phyloP scores from a whole-genome alignment of 2,113 vertebrate genomes.

The Sitta europaea region DNA sequence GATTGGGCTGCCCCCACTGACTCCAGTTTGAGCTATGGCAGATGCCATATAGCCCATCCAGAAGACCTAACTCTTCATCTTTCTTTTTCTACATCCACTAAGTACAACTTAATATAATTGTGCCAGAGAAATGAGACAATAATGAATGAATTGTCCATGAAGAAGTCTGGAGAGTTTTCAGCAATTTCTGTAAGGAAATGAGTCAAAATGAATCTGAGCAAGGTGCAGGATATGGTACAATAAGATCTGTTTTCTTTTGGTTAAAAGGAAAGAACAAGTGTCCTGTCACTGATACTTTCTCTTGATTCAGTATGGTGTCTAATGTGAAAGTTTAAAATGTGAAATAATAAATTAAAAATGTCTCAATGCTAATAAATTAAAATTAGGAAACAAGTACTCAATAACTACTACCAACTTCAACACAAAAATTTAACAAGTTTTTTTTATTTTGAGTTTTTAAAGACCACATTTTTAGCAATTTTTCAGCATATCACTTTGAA shows the following conservation, averaged over 20 bases:
- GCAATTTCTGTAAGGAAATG: slow-evolving; percentile 16
- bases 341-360: slow-evolving; percentile 5
- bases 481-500: slow-evolving; percentile 31
- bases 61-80: background rate
- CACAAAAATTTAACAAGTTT: background rate
- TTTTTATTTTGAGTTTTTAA: background rate
- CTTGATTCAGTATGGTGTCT: background rate
- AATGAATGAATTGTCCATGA: background rate
- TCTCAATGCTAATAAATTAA: too few species aligned
- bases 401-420: slow-evolving; percentile 22
- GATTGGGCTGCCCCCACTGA: background rate
- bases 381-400: background rate
- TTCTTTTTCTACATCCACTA: background rate
- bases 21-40: background rate
- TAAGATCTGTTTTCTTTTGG: background rate
- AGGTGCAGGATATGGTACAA: background rate
- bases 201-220: slow-evolving; percentile 16
- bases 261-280: background rate
- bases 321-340: slow-evolving; percentile 2
- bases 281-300: background rate
- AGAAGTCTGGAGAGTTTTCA: slow-evolving; percentile 10
- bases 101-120: background rate
- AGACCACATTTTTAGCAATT: slow-evolving; percentile 17
- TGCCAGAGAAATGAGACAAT: background rate
- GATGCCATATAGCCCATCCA: slow-evolving; percentile 10